These are phyloP conservation scores for Carassius carassius DNA, from an alignment of 2,113 vertebrate genomes.

Conservation along the genomic window DNA sequence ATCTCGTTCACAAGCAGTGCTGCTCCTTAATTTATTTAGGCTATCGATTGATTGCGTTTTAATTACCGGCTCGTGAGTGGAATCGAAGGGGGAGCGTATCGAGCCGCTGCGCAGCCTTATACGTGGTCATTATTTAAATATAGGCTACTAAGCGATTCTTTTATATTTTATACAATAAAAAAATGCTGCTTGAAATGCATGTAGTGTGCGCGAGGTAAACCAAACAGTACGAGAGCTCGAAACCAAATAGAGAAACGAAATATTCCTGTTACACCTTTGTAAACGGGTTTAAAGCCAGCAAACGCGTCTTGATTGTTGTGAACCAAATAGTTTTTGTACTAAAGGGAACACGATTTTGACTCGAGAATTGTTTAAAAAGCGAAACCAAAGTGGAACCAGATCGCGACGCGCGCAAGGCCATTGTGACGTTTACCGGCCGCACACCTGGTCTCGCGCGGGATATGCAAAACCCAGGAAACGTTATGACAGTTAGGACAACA, in stretches of 20 bases:
- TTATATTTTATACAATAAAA: slow-evolving; percentile 49
- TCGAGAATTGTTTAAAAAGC: slow-evolving; percentile 22
- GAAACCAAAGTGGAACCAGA: slow-evolving; percentile 64
- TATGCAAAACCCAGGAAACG: slow-evolving; percentile 35
- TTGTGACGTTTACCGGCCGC: slow-evolving; percentile 59
- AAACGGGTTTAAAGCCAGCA: slow-evolving; percentile 20
- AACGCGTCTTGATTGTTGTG: slow-evolving; percentile 7
- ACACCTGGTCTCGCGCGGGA: slow-evolving; percentile 58
- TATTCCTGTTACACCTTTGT: slow-evolving; percentile 42
- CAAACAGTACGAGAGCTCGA: slow-evolving; percentile 59
- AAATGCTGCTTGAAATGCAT: slow-evolving; percentile 55
- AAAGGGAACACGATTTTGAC: slow-evolving; percentile 12
- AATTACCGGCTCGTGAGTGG: slow-evolving; percentile 70
- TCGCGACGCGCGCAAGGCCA: slow-evolving; percentile 49
- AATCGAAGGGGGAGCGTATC: slow-evolving; percentile 64
- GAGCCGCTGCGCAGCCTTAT: slow-evolving; percentile 67
- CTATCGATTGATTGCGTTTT: slow-evolving; percentile 68
- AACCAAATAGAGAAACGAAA: slow-evolving; percentile 60
- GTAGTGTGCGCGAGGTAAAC: slow-evolving; percentile 33
- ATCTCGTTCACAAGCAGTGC: slow-evolving; percentile 54
- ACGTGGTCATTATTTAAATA: slow-evolving; percentile 63
- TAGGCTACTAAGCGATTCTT: slow-evolving; percentile 10
- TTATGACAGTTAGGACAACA: slow-evolving; percentile 45
- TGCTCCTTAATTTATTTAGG: slow-evolving; percentile 62
- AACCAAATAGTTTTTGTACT: slow-evolving; percentile 19